Evolutionary conservation across 2,797 vertebrate species (phyloP).

Genomic region (Apogon talboti): DNA sequence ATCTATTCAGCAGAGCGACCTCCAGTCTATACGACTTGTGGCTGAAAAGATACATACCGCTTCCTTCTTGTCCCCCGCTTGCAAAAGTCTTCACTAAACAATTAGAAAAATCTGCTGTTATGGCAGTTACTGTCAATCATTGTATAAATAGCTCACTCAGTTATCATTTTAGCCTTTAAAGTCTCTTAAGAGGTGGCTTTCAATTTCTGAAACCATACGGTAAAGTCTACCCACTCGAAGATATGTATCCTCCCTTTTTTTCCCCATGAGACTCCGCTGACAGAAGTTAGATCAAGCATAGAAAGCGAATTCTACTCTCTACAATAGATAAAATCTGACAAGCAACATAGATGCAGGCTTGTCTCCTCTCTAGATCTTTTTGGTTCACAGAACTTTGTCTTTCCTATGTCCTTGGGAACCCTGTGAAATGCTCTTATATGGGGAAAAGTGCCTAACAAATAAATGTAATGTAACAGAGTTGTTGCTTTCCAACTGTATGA

Average conservation of each 20-base stretch:
- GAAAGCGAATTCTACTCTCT: constrained; percentile 60
- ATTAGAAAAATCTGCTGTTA: constrained; percentile 3
- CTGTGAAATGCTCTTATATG: constrained; percentile 62
- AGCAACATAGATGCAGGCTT: constrained; percentile 73
- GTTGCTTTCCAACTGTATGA: constrained; percentile 65
- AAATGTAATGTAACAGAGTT: constrained; percentile 51
- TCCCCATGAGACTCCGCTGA: constrained; percentile 57
- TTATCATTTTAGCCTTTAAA: constrained; percentile 35
- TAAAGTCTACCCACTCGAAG: constrained; percentile 36
- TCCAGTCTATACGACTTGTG: background rate
- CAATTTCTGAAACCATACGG: constrained; percentile 38
- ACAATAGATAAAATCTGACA: constrained; percentile 77
- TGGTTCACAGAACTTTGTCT: constrained; percentile 56
- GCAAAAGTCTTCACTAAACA: constrained; percentile 2
- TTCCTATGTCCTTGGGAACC: constrained; percentile 48
- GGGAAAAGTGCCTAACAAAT: constrained; percentile 60
- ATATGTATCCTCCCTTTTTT: constrained; percentile 40
- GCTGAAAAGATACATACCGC: background rate
- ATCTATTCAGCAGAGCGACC: background rate
- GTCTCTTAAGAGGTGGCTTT: constrained; percentile 34
- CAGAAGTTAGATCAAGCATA: constrained; percentile 75
- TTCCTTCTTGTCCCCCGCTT: constrained; percentile 1
- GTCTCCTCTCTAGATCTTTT: constrained; percentile 66
- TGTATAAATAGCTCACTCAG: constrained; percentile 16
- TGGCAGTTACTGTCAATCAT: background rate